Conservation (phyloP, 2,888 invertebrate species). For the Sphaeridia pumilis region DNA sequence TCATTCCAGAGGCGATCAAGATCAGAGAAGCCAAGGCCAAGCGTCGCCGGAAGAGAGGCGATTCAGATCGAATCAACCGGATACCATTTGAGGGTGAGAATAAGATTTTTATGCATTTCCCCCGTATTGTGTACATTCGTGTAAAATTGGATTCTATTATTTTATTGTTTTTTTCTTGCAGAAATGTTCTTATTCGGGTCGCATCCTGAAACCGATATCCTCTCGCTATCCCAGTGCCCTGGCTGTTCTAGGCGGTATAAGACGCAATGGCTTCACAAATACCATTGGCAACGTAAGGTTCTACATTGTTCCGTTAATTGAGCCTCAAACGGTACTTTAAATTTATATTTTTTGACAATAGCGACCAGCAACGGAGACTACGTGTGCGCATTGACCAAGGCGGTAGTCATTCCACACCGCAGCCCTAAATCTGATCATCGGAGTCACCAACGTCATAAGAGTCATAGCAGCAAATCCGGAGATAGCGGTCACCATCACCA, state of each 20-base stretch:
- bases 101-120: constrained; percentile 1
- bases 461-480: background rate
- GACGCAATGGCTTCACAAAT: constrained; percentile 24
- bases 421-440: constrained; percentile 8
- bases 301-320: background rate
- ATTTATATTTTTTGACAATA: constrained; percentile 3
- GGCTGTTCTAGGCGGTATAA: constrained; percentile 28
- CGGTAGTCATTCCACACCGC: constrained; percentile 8
- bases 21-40: constrained; percentile 1
- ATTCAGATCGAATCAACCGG: constrained; percentile 14
- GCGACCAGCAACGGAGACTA: constrained; percentile 8
- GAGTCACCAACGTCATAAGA: constrained; percentile 1
- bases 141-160: background rate
- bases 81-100: constrained; percentile 21
- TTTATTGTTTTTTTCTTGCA: constrained; percentile 6
- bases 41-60: background rate
- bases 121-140: too few species aligned
- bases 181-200: constrained; percentile 26
- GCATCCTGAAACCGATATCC: constrained; percentile 25
- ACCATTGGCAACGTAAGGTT: constrained; percentile 26
- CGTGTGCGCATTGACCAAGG: constrained; percentile 7
- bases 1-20: constrained; percentile 1
- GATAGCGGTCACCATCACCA: constrained; percentile 4
- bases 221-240: constrained; percentile 29
- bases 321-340: background rate